A percentile compares a stretch with the other conserved stretches of the same genome.
phyloP scores from a whole-genome alignment of 2,888 invertebrate genomes.

The Caenorhabditis zanzibari region DNA sequence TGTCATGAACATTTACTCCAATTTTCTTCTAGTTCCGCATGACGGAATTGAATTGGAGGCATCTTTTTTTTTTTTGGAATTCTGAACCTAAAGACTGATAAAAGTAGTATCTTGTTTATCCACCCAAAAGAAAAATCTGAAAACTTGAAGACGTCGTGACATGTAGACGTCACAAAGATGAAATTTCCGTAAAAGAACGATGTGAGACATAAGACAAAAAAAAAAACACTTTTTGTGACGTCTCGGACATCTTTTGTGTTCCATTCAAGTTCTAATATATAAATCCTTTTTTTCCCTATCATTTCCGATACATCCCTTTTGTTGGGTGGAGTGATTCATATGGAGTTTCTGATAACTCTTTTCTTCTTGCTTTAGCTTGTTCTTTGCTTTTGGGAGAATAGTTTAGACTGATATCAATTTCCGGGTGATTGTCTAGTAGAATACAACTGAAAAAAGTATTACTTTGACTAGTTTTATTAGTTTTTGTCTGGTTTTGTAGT shows the following conservation, averaged over 20 bases:
- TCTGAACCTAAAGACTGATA: background rate
- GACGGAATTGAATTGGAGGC: slow-evolving; percentile 3
- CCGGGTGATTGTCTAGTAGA: too few species aligned
- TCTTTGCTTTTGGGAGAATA: too few species aligned
- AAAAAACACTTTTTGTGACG: slow-evolving; percentile 10
- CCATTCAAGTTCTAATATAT: slow-evolving; percentile 12
- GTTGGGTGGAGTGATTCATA: slow-evolving; percentile 1
- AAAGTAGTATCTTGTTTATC: background rate
- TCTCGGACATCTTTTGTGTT: slow-evolving; percentile 1
- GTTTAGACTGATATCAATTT: too few species aligned
- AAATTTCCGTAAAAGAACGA: slow-evolving; percentile 25
- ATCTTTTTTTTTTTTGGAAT: slow-evolving; percentile 9
- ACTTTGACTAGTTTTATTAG: too few species aligned
- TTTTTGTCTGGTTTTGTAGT: too few species aligned
- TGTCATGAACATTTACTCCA: too few species aligned
- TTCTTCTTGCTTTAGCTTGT: background rate
- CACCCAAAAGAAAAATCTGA: background rate
- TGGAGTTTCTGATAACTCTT: background rate
- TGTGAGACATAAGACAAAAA: slow-evolving; percentile 19
- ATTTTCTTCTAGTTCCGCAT: slow-evolving; percentile 20
- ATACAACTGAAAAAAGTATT: too few species aligned
- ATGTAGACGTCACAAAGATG: slow-evolving; percentile 37
- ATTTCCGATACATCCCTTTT: background rate
- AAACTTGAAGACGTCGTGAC: slow-evolving; percentile 19
- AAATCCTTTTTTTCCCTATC: background rate